Conservation (phyloP, 2,113 vertebrate genomes). For the Lepus timidus region DNA sequence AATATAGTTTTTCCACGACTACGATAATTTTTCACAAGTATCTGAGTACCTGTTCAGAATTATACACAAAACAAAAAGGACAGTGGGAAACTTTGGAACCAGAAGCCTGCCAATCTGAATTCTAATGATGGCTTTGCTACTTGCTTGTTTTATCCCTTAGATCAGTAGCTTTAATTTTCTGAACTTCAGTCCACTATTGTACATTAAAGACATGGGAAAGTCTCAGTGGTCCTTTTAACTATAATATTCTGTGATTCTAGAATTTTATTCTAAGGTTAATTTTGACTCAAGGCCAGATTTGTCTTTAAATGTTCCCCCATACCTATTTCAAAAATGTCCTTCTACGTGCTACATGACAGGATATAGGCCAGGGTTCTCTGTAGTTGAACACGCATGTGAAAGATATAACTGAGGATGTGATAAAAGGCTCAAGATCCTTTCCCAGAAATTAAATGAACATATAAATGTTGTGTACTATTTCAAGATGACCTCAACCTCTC, state of each 20-base stretch:
- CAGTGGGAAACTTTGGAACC: background rate
- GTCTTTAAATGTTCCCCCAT: background rate
- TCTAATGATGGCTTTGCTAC: accelerated
- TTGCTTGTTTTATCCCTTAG: accelerated
- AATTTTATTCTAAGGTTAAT: background rate
- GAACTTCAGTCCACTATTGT: background rate
- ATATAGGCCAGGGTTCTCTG: background rate
- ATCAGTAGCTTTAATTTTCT: background rate
- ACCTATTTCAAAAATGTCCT: background rate
- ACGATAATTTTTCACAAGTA: background rate
- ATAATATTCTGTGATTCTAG: background rate
- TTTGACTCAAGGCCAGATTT: background rate
- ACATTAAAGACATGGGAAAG: background rate
- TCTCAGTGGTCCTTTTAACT: background rate
- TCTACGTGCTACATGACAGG: background rate
- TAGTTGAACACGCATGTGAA: background rate
- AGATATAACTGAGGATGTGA: background rate
- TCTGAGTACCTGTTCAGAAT: background rate
- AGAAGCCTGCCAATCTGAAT: background rate
- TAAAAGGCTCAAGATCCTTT: background rate
- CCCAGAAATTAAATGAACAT: background rate
- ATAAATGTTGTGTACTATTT: background rate
- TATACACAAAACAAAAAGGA: background rate
- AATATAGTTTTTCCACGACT: background rate
- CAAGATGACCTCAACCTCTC: background rate